Evolutionary conservation across 2,888 invertebrate species (phyloP).

Genomic region (Tridacna gigas): DNA sequence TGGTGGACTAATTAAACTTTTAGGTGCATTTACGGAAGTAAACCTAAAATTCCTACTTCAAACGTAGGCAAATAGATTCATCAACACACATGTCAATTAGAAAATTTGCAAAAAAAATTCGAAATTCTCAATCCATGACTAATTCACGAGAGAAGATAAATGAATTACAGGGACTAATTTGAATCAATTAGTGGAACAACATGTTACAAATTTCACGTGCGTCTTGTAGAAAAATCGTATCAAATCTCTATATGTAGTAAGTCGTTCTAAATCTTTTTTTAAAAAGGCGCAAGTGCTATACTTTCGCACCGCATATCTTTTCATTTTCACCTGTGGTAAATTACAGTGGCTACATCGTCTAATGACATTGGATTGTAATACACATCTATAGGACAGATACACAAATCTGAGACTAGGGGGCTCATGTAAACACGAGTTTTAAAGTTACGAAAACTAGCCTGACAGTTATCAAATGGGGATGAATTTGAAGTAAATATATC

Average conservation of each 20-base stretch:
- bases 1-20: too few relatives aligned
- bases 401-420: constrained; percentile 15
- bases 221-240: too few relatives aligned
- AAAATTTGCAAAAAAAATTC: background rate
- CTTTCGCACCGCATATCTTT: constrained; percentile 1
- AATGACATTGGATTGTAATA: constrained; percentile 29
- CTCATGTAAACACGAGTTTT: constrained; percentile 33
- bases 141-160: background rate
- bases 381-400: constrained; percentile 33
- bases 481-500: background rate
- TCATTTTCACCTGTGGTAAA: constrained; percentile 45
- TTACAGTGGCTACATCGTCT: constrained; percentile 45
- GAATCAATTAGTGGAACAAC: too few relatives aligned
- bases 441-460: background rate
- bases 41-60: too few relatives aligned
- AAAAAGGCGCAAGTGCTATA: background rate
- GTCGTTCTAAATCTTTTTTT: too few relatives aligned
- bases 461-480: background rate
- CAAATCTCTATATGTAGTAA: too few relatives aligned
- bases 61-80: background rate
- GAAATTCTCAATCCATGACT: background rate
- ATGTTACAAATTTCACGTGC: too few relatives aligned
- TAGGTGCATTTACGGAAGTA: too few relatives aligned
- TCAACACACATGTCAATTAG: background rate
- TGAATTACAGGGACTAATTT: too few relatives aligned